Conservation (phyloP, 1,140 invertebrate genomes). For the Drosophila punjabiensis region DNA sequence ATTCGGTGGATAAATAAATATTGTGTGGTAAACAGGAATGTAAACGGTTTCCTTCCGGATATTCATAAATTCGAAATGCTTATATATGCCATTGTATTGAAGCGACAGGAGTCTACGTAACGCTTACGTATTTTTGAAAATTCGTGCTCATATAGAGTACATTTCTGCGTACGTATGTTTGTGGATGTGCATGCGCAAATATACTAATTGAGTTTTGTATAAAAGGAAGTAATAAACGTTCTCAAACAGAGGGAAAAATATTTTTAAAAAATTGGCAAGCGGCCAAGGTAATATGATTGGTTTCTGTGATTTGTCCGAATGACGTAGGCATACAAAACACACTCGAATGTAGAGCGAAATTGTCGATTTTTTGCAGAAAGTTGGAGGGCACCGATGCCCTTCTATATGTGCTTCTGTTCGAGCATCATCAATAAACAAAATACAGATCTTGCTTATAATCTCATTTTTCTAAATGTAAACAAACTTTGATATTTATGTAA, state of each 20-base stretch:
- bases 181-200: conserved; percentile 50
- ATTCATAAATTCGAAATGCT: conserved; percentile 29
- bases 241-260: conserved; percentile 58
- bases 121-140: conserved; percentile 51
- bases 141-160: conserved; percentile 39
- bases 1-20: conserved; percentile 26
- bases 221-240: conserved; percentile 67
- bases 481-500: conserved; percentile 41
- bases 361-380: conserved; percentile 32
- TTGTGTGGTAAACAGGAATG: conserved; percentile 42
- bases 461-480: conserved; percentile 38
- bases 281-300: conserved; percentile 61
- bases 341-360: conserved; percentile 36
- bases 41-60: conserved; percentile 51
- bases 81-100: conserved; percentile 35
- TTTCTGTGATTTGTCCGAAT: conserved; percentile 63
- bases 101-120: conserved; percentile 19
- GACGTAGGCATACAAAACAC: conserved; percentile 52
- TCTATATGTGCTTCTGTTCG: conserved; percentile 4
- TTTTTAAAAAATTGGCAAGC: conserved; percentile 55
- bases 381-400: conserved; percentile 23
- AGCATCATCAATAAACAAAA: conserved; percentile 45
- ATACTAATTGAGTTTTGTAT: conserved; percentile 63
- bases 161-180: conserved; percentile 23
- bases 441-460: conserved; percentile 35